Evolutionary conservation across 2,113 vertebrate species (phyloP).

Genomic region (Pteronura brasiliensis): DNA sequence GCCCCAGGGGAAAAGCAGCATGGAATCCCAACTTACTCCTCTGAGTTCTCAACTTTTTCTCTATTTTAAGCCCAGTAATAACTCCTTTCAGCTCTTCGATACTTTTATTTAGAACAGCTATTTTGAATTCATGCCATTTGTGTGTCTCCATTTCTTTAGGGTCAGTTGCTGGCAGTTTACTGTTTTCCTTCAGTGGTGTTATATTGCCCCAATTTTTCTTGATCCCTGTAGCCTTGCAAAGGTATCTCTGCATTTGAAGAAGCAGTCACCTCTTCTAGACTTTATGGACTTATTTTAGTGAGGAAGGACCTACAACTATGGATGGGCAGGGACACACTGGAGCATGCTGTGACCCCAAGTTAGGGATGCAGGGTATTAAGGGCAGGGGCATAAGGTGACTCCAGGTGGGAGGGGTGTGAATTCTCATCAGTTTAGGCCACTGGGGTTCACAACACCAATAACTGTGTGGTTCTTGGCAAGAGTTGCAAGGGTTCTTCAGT

Average conservation of each 20-base stretch:
- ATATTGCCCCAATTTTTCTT: not conserved
- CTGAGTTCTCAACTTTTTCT: not conserved
- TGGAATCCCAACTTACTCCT: not conserved
- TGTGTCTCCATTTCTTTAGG: not conserved
- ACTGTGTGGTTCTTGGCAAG: not conserved
- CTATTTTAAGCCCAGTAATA: not conserved
- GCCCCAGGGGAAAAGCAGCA: not conserved
- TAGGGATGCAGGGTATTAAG: not conserved
- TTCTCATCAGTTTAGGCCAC: not conserved
- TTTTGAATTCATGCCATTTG: not conserved
- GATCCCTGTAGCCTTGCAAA: not conserved
- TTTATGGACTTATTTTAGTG: no score
- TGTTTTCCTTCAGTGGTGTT: not conserved
- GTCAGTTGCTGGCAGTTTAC: not conserved
- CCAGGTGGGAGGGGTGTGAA: not conserved
- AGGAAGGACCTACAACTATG: not conserved
- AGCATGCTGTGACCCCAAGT: not conserved
- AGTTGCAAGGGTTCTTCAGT: not conserved
- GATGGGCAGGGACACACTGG: not conserved
- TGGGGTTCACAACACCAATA: not conserved
- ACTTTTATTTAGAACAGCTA: not conserved
- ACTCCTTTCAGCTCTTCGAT: not conserved
- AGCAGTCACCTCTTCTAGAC: not conserved
- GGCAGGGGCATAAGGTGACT: not conserved
- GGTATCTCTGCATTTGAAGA: not conserved